phyloP scores from a whole-genome alignment of 1,140 invertebrate species.

The Diorhabda elongata region DNA sequence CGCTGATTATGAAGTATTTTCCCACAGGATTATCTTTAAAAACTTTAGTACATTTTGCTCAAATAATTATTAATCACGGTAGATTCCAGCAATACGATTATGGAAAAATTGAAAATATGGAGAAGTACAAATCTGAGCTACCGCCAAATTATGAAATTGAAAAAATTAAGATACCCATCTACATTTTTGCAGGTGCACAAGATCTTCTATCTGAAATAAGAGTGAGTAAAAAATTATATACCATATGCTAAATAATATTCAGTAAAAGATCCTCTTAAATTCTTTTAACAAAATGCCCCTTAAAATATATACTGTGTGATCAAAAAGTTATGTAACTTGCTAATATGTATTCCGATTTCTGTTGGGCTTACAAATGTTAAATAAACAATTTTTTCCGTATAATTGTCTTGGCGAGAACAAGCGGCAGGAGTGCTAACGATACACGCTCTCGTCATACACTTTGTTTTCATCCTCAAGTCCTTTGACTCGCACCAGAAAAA shows the following conservation, averaged over 20 bases:
- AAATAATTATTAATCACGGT: constrained; percentile 49
- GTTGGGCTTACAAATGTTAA: neutral
- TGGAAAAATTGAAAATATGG: constrained; percentile 19
- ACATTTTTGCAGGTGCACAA: constrained; percentile 26
- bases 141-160: constrained; percentile 30
- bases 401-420: too few species aligned
- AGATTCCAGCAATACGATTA: constrained; percentile 31
- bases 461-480: too few species aligned
- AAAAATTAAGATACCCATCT: constrained; percentile 27
- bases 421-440: too few species aligned
- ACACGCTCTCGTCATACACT: too few species aligned
- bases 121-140: constrained; percentile 21
- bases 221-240: neutral
- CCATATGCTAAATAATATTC: neutral
- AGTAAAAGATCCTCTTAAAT: neutral
- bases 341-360: neutral
- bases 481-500: too few species aligned
- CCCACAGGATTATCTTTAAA: constrained; percentile 73
- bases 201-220: constrained; percentile 14
- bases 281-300: neutral
- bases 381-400: neutral
- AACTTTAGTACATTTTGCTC: constrained; percentile 65
- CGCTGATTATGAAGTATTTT: constrained; percentile 65
- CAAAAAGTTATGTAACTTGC: neutral
- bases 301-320: neutral